Conservation (phyloP, 2,797 vertebrate species). For the Anguilla pacifica region DNA sequence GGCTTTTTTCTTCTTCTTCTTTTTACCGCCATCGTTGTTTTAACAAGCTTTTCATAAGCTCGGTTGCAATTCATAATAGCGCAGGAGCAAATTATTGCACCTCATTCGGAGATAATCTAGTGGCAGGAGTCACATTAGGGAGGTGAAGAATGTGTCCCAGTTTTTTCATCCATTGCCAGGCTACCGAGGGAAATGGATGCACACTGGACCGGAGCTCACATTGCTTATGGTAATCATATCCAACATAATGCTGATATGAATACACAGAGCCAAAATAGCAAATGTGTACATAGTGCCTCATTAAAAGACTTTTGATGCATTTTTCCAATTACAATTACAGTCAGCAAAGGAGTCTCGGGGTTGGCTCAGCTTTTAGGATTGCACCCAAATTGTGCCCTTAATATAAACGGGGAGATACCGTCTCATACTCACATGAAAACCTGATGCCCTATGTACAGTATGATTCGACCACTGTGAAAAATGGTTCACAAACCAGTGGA, state of each 20-base stretch:
- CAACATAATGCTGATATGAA: not conserved
- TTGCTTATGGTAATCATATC: not conserved
- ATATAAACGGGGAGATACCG: no score
- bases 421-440: not conserved
- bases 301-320: not conserved
- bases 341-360: not conserved
- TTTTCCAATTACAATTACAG: not conserved
- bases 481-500: no score
- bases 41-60: constrained; percentile 12
- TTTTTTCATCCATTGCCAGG: not conserved
- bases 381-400: not conserved
- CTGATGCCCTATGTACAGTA: not conserved
- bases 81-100: not conserved
- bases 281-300: not conserved
- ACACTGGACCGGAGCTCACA: not conserved
- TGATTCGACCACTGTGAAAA: no score
- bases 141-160: not conserved
- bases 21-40: constrained; percentile 7
- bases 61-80: not conserved
- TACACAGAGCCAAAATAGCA: not conserved
- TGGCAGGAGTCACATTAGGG: not conserved
- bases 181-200: not conserved
- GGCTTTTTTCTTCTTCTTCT: not conserved
- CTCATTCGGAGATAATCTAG: constrained; percentile 7
- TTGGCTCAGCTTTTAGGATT: not conserved